These are phyloP conservation scores for Leptarthrus brevirostris DNA, from an alignment of 2,888 invertebrate species.

Conservation along the genomic window DNA sequence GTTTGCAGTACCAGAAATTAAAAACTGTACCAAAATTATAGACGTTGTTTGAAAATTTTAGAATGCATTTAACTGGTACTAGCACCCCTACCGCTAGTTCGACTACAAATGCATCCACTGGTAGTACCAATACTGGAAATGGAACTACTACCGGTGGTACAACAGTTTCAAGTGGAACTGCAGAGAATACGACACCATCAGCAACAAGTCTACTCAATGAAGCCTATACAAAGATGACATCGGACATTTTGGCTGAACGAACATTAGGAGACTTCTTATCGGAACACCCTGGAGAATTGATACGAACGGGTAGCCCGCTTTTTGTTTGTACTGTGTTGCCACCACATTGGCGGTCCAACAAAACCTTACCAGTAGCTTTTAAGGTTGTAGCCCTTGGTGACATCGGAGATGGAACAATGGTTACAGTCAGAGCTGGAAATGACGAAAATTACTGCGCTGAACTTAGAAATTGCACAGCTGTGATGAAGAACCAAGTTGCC, in stretches of 20 bases:
- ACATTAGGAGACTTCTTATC: conserved; percentile 88
- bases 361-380: conserved; percentile 96
- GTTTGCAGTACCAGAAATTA: neutral
- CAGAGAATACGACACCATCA: conserved; percentile 78
- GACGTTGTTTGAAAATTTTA: neutral
- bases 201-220: conserved; percentile 78
- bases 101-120: conserved; percentile 49
- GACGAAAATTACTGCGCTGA: conserved; percentile 99
- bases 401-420: conserved; percentile 94
- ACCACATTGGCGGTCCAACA: conserved; percentile 97
- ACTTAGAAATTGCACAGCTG: conserved; percentile 91
- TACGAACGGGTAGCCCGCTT: conserved; percentile 92
- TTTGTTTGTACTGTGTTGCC: conserved; percentile 96
- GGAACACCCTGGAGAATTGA: conserved; percentile 91
- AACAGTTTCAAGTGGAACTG: conserved; percentile 57
- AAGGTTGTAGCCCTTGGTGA: conserved; percentile 96
- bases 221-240: conserved; percentile 89
- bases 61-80: conserved; percentile 59
- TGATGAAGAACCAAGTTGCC: conserved; percentile 98
- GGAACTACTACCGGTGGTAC: neutral
- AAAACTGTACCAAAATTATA: neutral
- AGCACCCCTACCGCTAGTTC: conserved; percentile 55
- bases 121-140: conserved; percentile 6
- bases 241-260: conserved; percentile 88
- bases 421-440: conserved; percentile 95